Evolutionary conservation across 2,113 vertebrate species (phyloP), one percentile per base, ranked within the genome.

Genomic region (Austrofundulus limnaeus): DNA sequence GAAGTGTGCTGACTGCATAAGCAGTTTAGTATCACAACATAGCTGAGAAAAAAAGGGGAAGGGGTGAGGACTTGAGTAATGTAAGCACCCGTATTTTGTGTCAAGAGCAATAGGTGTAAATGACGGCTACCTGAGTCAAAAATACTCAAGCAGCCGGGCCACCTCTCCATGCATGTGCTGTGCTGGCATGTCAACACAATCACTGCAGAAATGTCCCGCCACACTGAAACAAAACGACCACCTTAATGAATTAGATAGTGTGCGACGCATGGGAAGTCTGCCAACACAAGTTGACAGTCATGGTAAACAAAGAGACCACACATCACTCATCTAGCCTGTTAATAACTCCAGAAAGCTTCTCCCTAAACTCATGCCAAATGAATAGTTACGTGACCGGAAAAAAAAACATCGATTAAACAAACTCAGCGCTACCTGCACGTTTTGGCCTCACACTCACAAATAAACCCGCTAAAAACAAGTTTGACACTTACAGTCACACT

Each of bases 221-320:
- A 45, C 62, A 76, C 2, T 47, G 25, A 0, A 38, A 46, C 42
- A 39, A 21, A 19, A 54, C 48, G 39, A 19, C 19, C 24, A 11
- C 53, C 11, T 23, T 28, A 15, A 64, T 51, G 65, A 72, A 72
- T 66, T 37, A 75, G 19, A 10, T 46, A 25, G 65, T 67, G 72
- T 49, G 60, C 13, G 31, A 52, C n/a, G n/a, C 59, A 42, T 73
- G 57, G 55, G 12, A 4, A 25, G 46, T 1, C 37, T 41, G 43
- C 1, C 45, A 51, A 38, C 63, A 14, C 5, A 39, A 60, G 60
- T 5, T 1, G 39, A 20, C n/a, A 11, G 47, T 38, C 55, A 4
- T 4, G 37, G 46, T 37, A 69, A 69, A 78, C 64, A 75, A 63
- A 75, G 67, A 49, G 5, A 20, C 43, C 0, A 4, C 61, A 42